phyloP scores from a whole-genome alignment of 2,888 invertebrate species.

The Euzetes globulus region DNA sequence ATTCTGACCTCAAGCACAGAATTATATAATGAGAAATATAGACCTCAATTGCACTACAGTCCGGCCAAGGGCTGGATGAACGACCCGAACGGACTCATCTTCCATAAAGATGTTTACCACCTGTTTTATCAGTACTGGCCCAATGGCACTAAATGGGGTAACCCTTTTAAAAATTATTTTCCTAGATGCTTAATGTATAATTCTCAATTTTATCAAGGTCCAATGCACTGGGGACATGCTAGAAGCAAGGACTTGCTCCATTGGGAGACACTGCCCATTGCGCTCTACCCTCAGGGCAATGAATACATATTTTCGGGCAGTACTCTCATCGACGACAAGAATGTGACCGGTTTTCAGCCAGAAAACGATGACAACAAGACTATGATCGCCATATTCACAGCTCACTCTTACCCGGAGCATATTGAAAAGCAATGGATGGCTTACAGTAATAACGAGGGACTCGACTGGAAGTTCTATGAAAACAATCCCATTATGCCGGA shows the following conservation, averaged over 20 bases:
- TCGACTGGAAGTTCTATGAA: conserved; percentile 3
- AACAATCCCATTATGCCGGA: conserved; percentile 28
- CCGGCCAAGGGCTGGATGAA: conserved; percentile 50
- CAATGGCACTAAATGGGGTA: neutral
- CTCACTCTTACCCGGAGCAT: neutral
- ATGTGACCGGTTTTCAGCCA: conserved; percentile 29
- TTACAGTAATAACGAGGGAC: conserved; percentile 26
- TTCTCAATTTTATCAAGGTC: conserved; percentile 41
- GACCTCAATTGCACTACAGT: conserved; percentile 36
- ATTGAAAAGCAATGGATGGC: conserved; percentile 17
- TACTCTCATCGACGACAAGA: conserved; percentile 23
- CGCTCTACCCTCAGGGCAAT: conserved; percentile 52
- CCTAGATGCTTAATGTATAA: too few species aligned
- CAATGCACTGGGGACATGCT: conserved; percentile 54
- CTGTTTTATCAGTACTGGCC: conserved; percentile 48
- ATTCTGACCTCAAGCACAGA: neutral
- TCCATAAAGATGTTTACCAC: conserved; percentile 50
- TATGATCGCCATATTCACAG: conserved; percentile 19
- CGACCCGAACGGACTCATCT: conserved; percentile 54
- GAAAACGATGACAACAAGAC: neutral
- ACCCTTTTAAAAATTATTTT: neutral
- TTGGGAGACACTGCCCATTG: conserved; percentile 52
- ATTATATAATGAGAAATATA: conserved; percentile 24
- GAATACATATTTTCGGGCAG: conserved; percentile 40
- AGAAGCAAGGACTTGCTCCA: conserved; percentile 50